Base-by-base conservation (phyloP, 1,140 invertebrate species). In the Bombus waltoni region DNA sequence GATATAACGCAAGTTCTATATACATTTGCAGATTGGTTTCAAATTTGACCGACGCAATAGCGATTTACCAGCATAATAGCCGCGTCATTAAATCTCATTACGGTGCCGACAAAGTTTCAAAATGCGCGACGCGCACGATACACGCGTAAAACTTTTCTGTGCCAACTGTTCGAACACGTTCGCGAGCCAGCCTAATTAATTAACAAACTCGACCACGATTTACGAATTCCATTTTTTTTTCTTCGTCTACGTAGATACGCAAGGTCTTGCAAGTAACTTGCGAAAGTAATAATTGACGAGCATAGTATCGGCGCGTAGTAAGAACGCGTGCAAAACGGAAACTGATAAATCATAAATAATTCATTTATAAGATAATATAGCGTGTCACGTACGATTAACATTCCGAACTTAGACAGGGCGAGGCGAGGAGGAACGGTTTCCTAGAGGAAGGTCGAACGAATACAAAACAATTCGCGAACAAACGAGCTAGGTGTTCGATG, bases 241-340 rank as follows among this genome's bases (percentile, higher is more conserved):
- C 59, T 62, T 62, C 28, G 59, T 62, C 1, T 28, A 8, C 18
- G 0, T 22, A n/a, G 4, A n/a, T n/a, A 62, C 59, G 0, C 28
- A 0, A 62, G 3, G 0, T n/a, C 3, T 62, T 13, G 28, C 28
- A 11, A n/a, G 22, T 13, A 13, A 62, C 13, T 62, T 62, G 3
- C 10, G 0, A 62, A 0, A 0, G 3, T n/a, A n/a, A 62, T n/a
- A 62, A n/a, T 62, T n/a, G 2, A 4, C 25, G 11, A 2, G 28
- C 13, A 62, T n/a, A 62, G n/a, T 32, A 32, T n/a, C 13, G 11
- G 1, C 4, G 28, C 10, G 3, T 62, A 5, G 10, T 62, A 11
- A n/a, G 3, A 62, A 62, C 28, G 11, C 28, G 47, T 53, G n/a
- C 59, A 13, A 62, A 62, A 62, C 11, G 11, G 11, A 62, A n/a